Conservation (phyloP, 2,888 invertebrate species). For the Pristionchus exspectatus region DNA sequence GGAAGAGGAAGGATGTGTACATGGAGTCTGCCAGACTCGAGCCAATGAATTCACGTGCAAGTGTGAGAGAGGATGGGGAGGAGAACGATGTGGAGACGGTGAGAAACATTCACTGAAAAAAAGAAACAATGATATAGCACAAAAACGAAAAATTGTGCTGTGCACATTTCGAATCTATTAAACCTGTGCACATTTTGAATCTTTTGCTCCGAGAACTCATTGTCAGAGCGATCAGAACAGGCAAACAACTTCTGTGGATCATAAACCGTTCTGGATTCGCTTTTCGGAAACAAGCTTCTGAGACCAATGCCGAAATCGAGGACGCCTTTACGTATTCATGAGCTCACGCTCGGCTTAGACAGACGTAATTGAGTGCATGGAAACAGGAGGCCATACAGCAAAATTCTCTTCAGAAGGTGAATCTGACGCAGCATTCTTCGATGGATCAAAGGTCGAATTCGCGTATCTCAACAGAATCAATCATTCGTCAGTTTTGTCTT, state of each 20-base stretch:
- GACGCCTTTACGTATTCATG: background rate
- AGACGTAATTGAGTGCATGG: background rate
- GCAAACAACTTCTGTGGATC: background rate
- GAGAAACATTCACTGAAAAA: background rate
- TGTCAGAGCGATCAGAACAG: background rate
- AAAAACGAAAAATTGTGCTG: background rate
- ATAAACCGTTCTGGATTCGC: background rate
- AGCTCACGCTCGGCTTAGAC: background rate
- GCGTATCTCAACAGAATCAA: slow-evolving; percentile 63
- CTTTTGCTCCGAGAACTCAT: background rate
- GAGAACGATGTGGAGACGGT: slow-evolving; percentile 29
- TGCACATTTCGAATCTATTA: background rate
- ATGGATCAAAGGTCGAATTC: slow-evolving; percentile 57
- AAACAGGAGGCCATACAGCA: background rate
- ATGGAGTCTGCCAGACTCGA: slow-evolving; percentile 46
- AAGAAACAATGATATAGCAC: background rate
- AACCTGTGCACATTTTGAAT: background rate
- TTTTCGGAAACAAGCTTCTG: background rate
- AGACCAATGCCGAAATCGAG: background rate
- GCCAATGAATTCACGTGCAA: slow-evolving; percentile 49
- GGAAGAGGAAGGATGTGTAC: background rate
- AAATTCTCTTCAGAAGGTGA: slow-evolving; percentile 21
- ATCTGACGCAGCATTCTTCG: slow-evolving; percentile 31
- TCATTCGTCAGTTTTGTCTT: slow-evolving; percentile 59
- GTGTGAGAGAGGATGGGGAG: slow-evolving; percentile 28